Percentiles rank a stretch among this genome's conserved stretches.
These are phyloP conservation scores for Bombus impatiens DNA, from an alignment of 1,140 invertebrate species.

Conservation along the genomic window DNA sequence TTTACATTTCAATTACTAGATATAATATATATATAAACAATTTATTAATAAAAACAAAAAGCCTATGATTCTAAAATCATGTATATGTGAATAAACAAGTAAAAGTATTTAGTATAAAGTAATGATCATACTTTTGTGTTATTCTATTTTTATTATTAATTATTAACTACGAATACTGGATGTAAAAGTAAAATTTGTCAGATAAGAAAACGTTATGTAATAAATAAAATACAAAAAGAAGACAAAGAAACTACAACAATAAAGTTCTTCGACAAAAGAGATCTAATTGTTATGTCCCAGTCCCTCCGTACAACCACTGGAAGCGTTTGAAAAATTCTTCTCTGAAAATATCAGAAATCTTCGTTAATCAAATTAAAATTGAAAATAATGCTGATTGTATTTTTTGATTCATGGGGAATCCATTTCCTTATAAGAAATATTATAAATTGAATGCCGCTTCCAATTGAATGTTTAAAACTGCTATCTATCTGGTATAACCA, in stretches of 20 bases:
- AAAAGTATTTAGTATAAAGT: conserved; percentile 7
- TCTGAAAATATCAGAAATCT: no score
- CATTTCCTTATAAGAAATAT: neutral
- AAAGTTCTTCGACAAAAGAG: neutral
- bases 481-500: neutral
- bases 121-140: neutral
- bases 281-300: neutral
- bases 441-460: neutral
- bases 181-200: conserved; percentile 3
- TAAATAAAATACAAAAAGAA: neutral
- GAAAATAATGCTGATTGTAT: no score
- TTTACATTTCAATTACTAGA: neutral
- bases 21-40: neutral
- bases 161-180: neutral
- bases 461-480: neutral
- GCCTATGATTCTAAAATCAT: neutral
- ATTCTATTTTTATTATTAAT: neutral
- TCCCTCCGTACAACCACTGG: no score
- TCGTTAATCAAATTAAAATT: no score
- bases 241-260: neutral
- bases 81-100: neutral
- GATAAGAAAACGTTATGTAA: neutral
- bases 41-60: neutral
- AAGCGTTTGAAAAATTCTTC: no score
- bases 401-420: no score